These are phyloP conservation scores for Hymenopus coronatus DNA, from an alignment of 2,888 invertebrate genomes.

Conservation along the genomic window DNA sequence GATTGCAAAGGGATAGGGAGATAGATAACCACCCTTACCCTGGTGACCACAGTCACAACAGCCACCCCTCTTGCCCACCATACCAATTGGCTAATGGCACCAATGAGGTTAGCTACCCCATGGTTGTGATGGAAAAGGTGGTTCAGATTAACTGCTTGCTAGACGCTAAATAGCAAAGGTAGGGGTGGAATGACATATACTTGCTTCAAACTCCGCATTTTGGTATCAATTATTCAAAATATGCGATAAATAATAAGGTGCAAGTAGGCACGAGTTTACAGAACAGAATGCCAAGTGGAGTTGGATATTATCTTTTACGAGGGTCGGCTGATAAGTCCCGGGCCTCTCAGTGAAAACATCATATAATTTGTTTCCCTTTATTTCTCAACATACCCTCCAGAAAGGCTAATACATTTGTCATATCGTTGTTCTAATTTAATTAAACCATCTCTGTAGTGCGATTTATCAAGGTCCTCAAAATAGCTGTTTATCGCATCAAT, in stretches of 20 bases:
- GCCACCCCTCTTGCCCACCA: neutral
- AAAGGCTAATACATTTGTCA: too few relatives aligned
- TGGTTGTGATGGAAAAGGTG: neutral
- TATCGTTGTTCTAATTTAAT: too few relatives aligned
- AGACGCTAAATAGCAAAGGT: neutral
- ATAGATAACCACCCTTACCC: constrained; percentile 8
- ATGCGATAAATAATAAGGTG: neutral
- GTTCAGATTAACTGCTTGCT: neutral
- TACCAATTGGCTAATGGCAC: constrained; percentile 18
- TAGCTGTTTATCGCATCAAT: too few relatives aligned
- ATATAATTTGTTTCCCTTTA: too few relatives aligned
- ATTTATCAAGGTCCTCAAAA: too few relatives aligned
- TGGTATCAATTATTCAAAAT: neutral
- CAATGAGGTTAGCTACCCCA: constrained; percentile 10
- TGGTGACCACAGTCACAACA: constrained; percentile 16
- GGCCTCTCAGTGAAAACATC: too few relatives aligned
- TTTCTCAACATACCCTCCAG: too few relatives aligned
- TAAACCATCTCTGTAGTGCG: too few relatives aligned
- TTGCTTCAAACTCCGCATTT: neutral
- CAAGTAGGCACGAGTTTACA: too few relatives aligned
- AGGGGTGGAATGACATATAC: neutral
- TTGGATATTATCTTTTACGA: too few relatives aligned
- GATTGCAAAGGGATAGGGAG: neutral
- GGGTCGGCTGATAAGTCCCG: too few relatives aligned
- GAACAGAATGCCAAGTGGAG: neutral